These are phyloP conservation scores for Dioctria rufipes DNA, from an alignment of 2,888 invertebrate genomes.

Conservation along the genomic window DNA sequence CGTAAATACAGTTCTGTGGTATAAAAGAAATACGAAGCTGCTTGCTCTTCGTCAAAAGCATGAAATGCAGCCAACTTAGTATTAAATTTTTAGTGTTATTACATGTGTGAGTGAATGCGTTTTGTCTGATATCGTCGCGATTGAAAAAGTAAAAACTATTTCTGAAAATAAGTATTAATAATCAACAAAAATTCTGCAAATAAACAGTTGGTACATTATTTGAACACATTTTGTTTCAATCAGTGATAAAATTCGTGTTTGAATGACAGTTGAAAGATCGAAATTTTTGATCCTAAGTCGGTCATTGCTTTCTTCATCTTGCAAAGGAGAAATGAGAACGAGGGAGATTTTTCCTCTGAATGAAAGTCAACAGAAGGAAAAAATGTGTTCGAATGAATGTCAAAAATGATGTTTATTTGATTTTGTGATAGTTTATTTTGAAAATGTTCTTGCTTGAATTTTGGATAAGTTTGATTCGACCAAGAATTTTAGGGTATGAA, in stretches of 20 bases:
- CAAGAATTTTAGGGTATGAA: conserved; percentile 18
- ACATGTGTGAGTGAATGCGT: conserved; percentile 74
- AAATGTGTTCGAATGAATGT: conserved; percentile 53
- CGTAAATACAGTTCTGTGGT: conserved; percentile 11
- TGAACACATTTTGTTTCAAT: conserved; percentile 54
- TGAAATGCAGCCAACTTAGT: conserved; percentile 27
- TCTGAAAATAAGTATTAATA: conserved; percentile 49
- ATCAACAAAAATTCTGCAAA: conserved; percentile 49
- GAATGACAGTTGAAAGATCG: conserved; percentile 23
- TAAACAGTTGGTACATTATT: conserved; percentile 54
- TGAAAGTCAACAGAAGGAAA: conserved; percentile 44
- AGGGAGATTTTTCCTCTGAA: conserved; percentile 49
- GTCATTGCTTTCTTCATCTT: conserved; percentile 54
- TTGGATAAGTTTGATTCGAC: background rate
- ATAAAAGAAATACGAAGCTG: background rate
- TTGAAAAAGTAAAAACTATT: conserved; percentile 71
- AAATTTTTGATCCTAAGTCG: conserved; percentile 37
- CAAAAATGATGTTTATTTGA: conserved; percentile 35
- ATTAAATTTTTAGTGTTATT: conserved; percentile 55
- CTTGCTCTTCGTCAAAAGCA: background rate
- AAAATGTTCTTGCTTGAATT: background rate
- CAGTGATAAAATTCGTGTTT: conserved; percentile 38
- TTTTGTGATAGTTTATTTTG: conserved; percentile 6
- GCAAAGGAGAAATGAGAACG: conserved; percentile 45
- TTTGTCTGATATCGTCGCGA: conserved; percentile 78